A percentile compares a stretch with the other conserved stretches of the same genome.
Evolutionary conservation across 2,113 vertebrate genomes (phyloP).

Genomic region (Lophura nycthemera): DNA sequence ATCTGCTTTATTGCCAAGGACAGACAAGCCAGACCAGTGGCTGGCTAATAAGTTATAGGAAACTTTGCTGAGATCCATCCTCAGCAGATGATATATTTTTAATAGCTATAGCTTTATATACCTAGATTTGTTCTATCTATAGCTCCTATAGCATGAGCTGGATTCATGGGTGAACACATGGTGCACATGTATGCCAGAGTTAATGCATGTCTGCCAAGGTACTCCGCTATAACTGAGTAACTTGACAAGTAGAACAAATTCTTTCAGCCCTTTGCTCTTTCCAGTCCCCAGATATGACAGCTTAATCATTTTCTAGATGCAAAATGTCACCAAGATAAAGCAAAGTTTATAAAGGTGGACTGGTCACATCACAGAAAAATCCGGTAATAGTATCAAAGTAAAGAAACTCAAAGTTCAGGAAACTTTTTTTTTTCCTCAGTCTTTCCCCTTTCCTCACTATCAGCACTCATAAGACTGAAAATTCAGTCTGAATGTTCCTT

Average conservation of each 20-base stretch:
- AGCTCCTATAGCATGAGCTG: background rate
- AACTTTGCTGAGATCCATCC: slow-evolving; percentile 80
- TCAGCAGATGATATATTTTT: slow-evolving; percentile 60
- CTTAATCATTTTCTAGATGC: slow-evolving; percentile 57
- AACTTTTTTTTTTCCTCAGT: slow-evolving; percentile 55
- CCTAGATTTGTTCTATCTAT: background rate
- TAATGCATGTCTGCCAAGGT: background rate
- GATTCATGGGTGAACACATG: background rate
- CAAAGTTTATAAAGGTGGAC: slow-evolving; percentile 53
- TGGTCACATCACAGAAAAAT: slow-evolving; percentile 55
- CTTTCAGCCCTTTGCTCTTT: slow-evolving; percentile 53
- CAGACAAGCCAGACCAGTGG: slow-evolving; percentile 74
- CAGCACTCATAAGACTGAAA: slow-evolving; percentile 21
- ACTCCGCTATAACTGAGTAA: slow-evolving; percentile 31
- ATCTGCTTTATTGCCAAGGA: slow-evolving; percentile 91
- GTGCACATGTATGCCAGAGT: fast-evolving
- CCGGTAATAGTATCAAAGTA: slow-evolving; percentile 53
- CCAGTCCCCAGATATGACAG: slow-evolving; percentile 45
- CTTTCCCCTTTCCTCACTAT: slow-evolving; percentile 39
- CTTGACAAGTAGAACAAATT: slow-evolving; percentile 51
- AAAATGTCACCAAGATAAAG: slow-evolving; percentile 54
- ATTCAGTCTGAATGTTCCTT: slow-evolving; percentile 13
- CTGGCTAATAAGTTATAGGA: slow-evolving; percentile 92
- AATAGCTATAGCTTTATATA: background rate
- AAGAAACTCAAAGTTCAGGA: slow-evolving; percentile 69